These are phyloP conservation scores for Timandra comae DNA, from an alignment of 2,888 invertebrate genomes.

Conservation along the genomic window DNA sequence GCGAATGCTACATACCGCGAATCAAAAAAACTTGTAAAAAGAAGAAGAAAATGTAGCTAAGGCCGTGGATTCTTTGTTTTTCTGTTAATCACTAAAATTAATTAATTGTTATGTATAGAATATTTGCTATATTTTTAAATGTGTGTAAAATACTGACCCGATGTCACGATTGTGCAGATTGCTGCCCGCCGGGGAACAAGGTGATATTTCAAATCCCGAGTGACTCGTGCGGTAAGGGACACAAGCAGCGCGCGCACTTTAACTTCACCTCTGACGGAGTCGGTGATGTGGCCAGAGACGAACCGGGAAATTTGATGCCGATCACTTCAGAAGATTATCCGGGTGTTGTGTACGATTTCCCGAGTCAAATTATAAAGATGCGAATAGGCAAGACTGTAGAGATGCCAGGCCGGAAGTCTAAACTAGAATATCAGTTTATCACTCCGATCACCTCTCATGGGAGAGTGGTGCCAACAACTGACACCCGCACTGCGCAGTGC, in stretches of 20 bases:
- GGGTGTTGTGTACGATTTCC: conserved; percentile 57
- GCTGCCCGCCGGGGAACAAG: conserved; percentile 70
- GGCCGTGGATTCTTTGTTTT: too few relatives aligned
- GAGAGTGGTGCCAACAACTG: conserved; percentile 44
- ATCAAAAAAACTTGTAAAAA: conserved; percentile 30
- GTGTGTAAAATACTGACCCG: conserved; percentile 28
- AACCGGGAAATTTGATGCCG: conserved; percentile 49
- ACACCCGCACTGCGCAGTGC: conserved; percentile 59
- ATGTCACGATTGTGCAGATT: conserved; percentile 62
- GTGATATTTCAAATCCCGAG: conserved; percentile 65
- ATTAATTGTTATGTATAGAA: not conserved
- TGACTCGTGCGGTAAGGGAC: conserved; percentile 54
- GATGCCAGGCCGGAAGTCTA: conserved; percentile 58
- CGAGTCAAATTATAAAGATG: conserved; percentile 58
- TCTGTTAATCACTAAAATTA: not conserved
- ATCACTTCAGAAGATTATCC: conserved; percentile 43
- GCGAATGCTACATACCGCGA: conserved; percentile 45
- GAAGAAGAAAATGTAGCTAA: not conserved
- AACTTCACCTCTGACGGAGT: conserved; percentile 59
- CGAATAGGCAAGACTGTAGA: conserved; percentile 57
- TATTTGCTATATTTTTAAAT: conserved; percentile 11
- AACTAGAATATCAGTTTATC: conserved; percentile 63
- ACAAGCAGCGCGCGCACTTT: conserved; percentile 63
- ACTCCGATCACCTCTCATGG: conserved; percentile 44
- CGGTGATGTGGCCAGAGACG: conserved; percentile 58